Percentiles rank a stretch among this genome's conserved stretches.
Evolutionary conservation across 2,888 invertebrate species (phyloP).

Genomic region (Rhingia rostrata): DNA sequence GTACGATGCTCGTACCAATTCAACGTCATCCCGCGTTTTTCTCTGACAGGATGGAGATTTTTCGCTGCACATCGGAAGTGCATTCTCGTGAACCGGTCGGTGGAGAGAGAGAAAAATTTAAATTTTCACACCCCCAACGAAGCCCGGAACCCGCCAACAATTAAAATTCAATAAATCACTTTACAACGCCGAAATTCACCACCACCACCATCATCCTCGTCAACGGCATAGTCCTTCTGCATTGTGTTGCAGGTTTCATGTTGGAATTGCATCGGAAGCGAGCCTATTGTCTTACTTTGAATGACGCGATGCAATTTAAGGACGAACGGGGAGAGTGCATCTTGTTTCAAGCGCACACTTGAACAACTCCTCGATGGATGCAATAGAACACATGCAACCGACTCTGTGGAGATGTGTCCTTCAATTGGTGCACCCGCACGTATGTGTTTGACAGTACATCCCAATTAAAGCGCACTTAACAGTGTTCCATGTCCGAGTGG

Average conservation of each 20-base stretch:
- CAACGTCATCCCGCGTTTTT: background rate
- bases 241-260: conserved; percentile 39
- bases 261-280: conserved; percentile 19
- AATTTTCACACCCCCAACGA: conserved; percentile 19
- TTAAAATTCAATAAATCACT: conserved; percentile 73
- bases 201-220: background rate
- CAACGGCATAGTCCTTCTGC: background rate
- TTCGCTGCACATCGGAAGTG: conserved; percentile 47
- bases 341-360: conserved; percentile 16
- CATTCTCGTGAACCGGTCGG: conserved; percentile 35
- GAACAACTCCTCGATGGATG: conserved; percentile 30
- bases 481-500: conserved; percentile 53
- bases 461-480: conserved; percentile 67
- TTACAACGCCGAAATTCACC: conserved; percentile 7
- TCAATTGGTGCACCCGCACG: background rate
- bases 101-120: conserved; percentile 49
- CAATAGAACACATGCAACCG: conserved; percentile 44
- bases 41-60: conserved; percentile 40
- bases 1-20: background rate
- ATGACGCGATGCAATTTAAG: conserved; percentile 42
- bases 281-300: conserved; percentile 56
- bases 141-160: conserved; percentile 47
- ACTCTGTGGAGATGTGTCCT: conserved; percentile 15
- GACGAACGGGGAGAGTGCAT: conserved; percentile 13
- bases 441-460: conserved; percentile 53